Evolutionary conservation across 2,113 vertebrate genomes (phyloP).

Genomic region (Halichoerus grypus): DNA sequence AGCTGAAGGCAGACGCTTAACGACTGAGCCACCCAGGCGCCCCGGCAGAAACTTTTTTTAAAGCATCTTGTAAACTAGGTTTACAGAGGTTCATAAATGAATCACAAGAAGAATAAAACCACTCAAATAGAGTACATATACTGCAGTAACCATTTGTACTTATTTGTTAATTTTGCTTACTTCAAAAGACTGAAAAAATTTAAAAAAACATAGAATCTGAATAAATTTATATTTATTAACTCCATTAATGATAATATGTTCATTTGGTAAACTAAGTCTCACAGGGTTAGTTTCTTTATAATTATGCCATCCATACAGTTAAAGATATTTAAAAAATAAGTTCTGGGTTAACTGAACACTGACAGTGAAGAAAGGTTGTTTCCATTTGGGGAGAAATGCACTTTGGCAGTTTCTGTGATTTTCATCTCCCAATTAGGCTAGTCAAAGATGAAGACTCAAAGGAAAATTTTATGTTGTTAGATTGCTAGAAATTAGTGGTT

Average conservation of each 20-base stretch:
- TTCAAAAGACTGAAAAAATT: neutral
- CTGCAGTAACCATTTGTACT: neutral
- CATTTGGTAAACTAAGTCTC: neutral
- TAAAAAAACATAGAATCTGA: neutral
- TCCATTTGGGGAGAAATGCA: neutral
- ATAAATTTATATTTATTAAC: neutral
- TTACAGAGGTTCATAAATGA: neutral
- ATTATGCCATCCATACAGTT: neutral
- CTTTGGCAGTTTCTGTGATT: neutral
- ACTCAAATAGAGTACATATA: neutral
- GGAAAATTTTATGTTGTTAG: neutral
- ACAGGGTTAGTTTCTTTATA: neutral
- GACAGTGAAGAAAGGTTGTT: neutral
- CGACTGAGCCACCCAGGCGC: neutral
- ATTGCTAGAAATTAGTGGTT: neutral
- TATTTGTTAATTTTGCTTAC: neutral
- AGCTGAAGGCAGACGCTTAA: no score
- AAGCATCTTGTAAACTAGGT: neutral
- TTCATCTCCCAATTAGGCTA: neutral
- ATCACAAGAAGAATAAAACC: neutral
- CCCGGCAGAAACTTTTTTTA: no score
- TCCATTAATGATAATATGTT: neutral
- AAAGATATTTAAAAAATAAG: neutral
- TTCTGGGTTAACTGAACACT: neutral
- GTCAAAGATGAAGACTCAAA: neutral